Percentiles rank a stretch among this genome's conserved stretches.
These are phyloP conservation scores for Bembecia ichneumoniformis DNA, from an alignment of 2,888 invertebrate genomes.

Conservation along the genomic window DNA sequence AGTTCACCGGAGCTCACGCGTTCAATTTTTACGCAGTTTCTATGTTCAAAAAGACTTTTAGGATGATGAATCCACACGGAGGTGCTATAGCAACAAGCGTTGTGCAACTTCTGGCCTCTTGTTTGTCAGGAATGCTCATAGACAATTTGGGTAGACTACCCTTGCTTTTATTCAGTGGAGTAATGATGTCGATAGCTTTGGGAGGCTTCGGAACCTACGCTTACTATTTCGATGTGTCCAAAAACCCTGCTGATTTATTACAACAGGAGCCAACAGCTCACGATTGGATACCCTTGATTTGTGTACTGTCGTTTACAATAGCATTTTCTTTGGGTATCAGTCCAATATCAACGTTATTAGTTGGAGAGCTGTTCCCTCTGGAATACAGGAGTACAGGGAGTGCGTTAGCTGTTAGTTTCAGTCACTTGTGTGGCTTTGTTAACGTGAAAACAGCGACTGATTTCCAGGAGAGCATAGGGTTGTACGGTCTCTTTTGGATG, in stretches of 20 bases:
- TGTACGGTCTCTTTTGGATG: conserved; percentile 89
- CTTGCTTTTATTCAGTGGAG: conserved; percentile 84
- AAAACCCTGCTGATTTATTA: conserved; percentile 38
- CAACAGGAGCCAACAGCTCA: conserved; percentile 67
- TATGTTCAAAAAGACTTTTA: conserved; percentile 87
- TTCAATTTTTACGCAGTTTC: conserved; percentile 89
- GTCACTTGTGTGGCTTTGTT: conserved; percentile 88
- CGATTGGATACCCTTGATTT: conserved; percentile 88
- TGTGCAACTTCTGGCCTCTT: conserved; percentile 86
- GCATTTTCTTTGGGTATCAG: conserved; percentile 86
- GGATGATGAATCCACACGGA: conserved; percentile 83
- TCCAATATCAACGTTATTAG: conserved; percentile 80
- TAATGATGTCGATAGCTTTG: conserved; percentile 87
- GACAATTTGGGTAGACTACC: conserved; percentile 89
- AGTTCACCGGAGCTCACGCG: conserved; percentile 85
- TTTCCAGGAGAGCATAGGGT: conserved; percentile 79
- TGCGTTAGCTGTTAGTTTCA: conserved; percentile 83
- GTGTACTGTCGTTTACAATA: conserved; percentile 85
- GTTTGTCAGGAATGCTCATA: conserved; percentile 85
- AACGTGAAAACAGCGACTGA: conserved; percentile 88
- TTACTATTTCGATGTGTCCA: conserved; percentile 80
- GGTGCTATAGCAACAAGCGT: conserved; percentile 88
- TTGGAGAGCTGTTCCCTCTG: conserved; percentile 80
- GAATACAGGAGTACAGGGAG: conserved; percentile 80
- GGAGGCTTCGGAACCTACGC: conserved; percentile 88